Evolutionary conservation across 1,140 invertebrate species (phyloP), one percentile per base, ranked within the genome.

Genomic region (Hyphantria cunea): DNA sequence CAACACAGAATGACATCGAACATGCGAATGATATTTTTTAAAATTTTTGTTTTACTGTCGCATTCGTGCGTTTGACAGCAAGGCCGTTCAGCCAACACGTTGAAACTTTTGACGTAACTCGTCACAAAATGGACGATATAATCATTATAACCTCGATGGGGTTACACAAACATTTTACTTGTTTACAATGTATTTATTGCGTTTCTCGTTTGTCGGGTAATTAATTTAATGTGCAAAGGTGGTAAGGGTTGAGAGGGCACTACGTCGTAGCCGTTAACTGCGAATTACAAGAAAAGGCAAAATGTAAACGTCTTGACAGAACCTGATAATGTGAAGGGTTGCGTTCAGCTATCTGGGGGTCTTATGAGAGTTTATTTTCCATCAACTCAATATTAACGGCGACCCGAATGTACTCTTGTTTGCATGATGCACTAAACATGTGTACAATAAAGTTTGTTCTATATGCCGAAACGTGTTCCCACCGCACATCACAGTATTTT

Each of bases 151-250:
- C 76, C 76, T 73, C 62, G 56, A 14, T 8, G 52, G 60, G 76
- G 73, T 76, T 72, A 76, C 63, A 55, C 69, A 66, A 72, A 77
- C 68, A 72, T 8, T 44, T 39, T 56, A 53, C 68, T 69, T 77
- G 67, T 77, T 77, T 74, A 70, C 44, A 31, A 17, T 15, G n/a
- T 34, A 39, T 45, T 45, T 51, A 63, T 37, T 53, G 34, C 47
- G 72, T 68, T 71, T 70, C 65, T 66, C 64, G 66, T 60, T 68
- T 63, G 61, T 55, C 49, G 63, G 63, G 60, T 74, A 74, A 72
- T 72, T 74, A 66, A 69, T 74, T 67, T 75, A 67, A 69, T 69
- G 50, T 69, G 61, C 52, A 34, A 60, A 56, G 47, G 69, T 33
- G 50, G 12, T 44, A 13, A 12, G 64, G 66, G 72, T 66, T 64